Evolutionary conservation across 1,140 invertebrate genomes (phyloP).

Genomic region (Drosophila repleta): DNA sequence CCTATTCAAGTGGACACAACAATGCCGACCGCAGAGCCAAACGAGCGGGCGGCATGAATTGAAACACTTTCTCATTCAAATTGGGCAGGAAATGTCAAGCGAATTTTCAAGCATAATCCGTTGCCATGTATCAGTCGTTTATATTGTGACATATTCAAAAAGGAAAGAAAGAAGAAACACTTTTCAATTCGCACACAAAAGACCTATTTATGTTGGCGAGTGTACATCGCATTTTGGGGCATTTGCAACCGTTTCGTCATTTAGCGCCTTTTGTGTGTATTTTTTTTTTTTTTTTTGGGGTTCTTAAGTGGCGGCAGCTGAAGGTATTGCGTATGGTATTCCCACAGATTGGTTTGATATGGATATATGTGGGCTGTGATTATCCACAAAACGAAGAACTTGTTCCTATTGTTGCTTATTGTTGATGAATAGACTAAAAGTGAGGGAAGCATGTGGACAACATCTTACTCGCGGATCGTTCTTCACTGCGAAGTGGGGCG

Average conservation of each 20-base stretch:
- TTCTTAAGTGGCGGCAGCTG: constrained; percentile 46
- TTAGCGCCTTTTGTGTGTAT: constrained; percentile 61
- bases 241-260: constrained; percentile 21
- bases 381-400: constrained; percentile 23
- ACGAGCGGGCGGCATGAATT: constrained; percentile 19
- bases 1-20: constrained; percentile 45
- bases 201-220: constrained; percentile 53
- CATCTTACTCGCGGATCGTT: constrained; percentile 1
- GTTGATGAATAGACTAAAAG: constrained; percentile 1
- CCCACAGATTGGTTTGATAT: background rate
- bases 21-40: constrained; percentile 15
- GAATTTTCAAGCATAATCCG: constrained; percentile 64
- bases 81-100: constrained; percentile 63
- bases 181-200: constrained; percentile 73
- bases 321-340: constrained; percentile 26
- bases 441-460: constrained; percentile 16
- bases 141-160: constrained; percentile 69
- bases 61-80: constrained; percentile 35
- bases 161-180: constrained; percentile 27
- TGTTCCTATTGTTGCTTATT: constrained; percentile 28
- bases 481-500: constrained; percentile 6
- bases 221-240: constrained; percentile 44
- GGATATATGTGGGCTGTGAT: constrained; percentile 30
- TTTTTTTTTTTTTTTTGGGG: no score
- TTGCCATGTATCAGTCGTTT: constrained; percentile 58